Evolutionary conservation across 2,888 invertebrate genomes (phyloP), one percentile per base, ranked within the genome.

Genomic region (Nomada flava): DNA sequence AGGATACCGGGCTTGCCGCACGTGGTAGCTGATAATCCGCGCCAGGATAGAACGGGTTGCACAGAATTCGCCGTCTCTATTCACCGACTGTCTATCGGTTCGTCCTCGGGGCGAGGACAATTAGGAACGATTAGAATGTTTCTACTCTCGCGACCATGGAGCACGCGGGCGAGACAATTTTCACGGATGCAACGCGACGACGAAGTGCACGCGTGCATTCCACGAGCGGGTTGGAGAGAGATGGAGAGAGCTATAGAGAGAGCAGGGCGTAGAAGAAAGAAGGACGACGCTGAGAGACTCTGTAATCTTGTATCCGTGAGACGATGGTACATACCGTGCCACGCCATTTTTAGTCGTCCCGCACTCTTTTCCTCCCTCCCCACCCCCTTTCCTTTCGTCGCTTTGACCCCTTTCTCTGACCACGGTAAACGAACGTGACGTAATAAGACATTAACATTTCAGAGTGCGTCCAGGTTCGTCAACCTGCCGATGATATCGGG

Each of bases 371-470:
- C 68, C 77, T 82, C 73, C 76, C 23, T 23, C 23, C 23, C 23
- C 23, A 1, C 1, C 73, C 69, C 70, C 82, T 63, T 80, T 69
- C 68, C 73, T 80, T 80, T 76, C 74, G 68, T 64, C 81, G 57
- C 76, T 77, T 76, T 83, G 77, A 68, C 81, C 84, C 81, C 81
- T 81, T 84, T 84, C 81, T 73, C 55, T 36, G 73, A 57, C 67
- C 70, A 62, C 75, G 77, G 76, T 76, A 84, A 84, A 78, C 76
- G 72, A 76, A 82, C 76, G 72, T 85, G 85, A 84, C 77, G 85
- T 75, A 85, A 85, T 59, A 65, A 82, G 85, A 70, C 82, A 75
- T 82, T 82, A 82, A 82, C 79, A 85, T 79, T 79, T 79, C 78
- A 74, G 69, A 57, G 72, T 57, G 63, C 36, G 59, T 68, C n/a